Evolutionary conservation across 2,888 invertebrate genomes (phyloP), one percentile per base, ranked within the genome.

Genomic region (Cerastis rubricosa): DNA sequence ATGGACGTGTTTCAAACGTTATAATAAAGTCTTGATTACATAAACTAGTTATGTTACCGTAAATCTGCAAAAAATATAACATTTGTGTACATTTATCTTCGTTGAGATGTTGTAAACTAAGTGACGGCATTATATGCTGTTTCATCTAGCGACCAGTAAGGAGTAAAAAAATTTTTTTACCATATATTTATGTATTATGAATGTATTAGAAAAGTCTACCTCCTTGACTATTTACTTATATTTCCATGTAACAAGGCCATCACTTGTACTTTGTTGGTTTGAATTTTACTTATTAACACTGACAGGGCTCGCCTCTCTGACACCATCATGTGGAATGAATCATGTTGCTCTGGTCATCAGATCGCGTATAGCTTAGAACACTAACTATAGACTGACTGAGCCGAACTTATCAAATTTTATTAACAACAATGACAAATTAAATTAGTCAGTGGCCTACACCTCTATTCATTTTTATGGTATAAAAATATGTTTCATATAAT

Each of bases 41-140:
- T 92, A 93, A 92, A 92, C 89, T 92, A 90, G 83, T 87, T 93
- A 91, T 89, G 90, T 91, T 90, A 91, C 92, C 94, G 91, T 96
- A 96, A 93, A 96, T 94, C 94, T 95, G 96, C 95, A 94, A 96
- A 96, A 96, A 96, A 96, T 96, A 96, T 94, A 94, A 93, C 92
- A 91, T 94, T 92, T 93, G 91, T 93, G 92, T 94, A 94, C 92
- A 92, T 92, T 92, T 87, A 89, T 90, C 91, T 86, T 91, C 91
- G 89, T 90, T 89, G 91, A 91, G 91, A 92, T 91, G 87, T 92
- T 91, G 88, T 92, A 91, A 92, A 92, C 91, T 91, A 91, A 91
- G 91, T 91, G 93, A 93, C 91, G 91, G 95, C 94, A 94, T 95
- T 92, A 90, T 74, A 94, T 94, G 95, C 94, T 92, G 92, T 91